Conservation (phyloP, 2,113 vertebrate genomes). For the Phrynosoma platyrhinos region DNA sequence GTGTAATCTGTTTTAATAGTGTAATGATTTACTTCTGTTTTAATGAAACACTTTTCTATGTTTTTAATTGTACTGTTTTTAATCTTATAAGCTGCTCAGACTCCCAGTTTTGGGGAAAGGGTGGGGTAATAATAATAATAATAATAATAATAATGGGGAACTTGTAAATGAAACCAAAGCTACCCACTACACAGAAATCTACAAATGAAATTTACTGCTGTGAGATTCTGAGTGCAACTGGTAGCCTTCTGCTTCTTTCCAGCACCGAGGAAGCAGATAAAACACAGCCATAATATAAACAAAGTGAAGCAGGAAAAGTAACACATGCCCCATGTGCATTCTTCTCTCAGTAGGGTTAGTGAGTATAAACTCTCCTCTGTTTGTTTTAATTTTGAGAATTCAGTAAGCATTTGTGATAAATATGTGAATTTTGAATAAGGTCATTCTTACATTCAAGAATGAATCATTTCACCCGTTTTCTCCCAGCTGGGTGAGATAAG, state of each 20-base stretch:
- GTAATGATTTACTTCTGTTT: no score
- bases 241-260: slow-evolving; percentile 64
- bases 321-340: neutral
- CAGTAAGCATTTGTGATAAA: no score
- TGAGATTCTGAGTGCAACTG: slow-evolving; percentile 66
- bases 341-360: neutral
- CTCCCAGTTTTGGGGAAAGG: no score
- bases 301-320: slow-evolving; percentile 30
- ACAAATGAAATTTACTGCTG: slow-evolving; percentile 71
- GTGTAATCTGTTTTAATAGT: no score
- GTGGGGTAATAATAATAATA: no score
- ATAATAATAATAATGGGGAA: slow-evolving; percentile 48
- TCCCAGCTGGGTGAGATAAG: no score
- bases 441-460: no score
- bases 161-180: slow-evolving; percentile 79
- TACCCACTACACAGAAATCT: slow-evolving; percentile 79
- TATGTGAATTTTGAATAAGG: no score
- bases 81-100: no score
- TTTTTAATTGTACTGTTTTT: no score
- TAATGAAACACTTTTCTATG: no score
- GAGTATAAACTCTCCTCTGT: neutral
- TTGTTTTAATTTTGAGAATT: neutral
- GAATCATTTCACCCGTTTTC: no score
- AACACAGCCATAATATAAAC: slow-evolving; percentile 50
- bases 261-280: slow-evolving; percentile 66